phyloP scores from a whole-genome alignment of 53 echinoderm and acorn worm species.

The Arbacia lixula region DNA sequence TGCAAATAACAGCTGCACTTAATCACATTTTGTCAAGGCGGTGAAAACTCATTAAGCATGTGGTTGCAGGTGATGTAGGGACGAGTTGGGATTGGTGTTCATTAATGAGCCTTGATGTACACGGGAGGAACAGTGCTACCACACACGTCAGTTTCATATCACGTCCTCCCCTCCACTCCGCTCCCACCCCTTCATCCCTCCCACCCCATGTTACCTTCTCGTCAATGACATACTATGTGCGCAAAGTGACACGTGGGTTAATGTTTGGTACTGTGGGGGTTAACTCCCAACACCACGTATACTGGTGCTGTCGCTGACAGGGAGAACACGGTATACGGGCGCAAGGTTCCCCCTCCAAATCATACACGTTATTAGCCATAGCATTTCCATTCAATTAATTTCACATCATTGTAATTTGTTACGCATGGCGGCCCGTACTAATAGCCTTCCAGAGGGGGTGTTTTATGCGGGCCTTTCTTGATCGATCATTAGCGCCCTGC shows the following conservation, averaged over 20 bases:
- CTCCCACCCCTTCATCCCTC: background rate
- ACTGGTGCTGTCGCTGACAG: no score
- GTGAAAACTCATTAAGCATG: conserved; percentile 45
- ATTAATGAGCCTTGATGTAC: conserved; percentile 6
- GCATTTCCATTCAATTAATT: conserved; percentile 62
- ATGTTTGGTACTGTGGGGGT: no score
- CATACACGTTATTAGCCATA: conserved; percentile 49
- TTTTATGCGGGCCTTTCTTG: conserved; percentile 16
- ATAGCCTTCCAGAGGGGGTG: conserved; percentile 31
- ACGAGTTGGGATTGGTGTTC: background rate
- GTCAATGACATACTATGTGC: no score
- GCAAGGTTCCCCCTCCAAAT: conserved; percentile 19
- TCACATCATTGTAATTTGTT: conserved; percentile 63
- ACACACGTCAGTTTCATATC: background rate
- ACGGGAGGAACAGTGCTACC: background rate
- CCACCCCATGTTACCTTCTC: no score
- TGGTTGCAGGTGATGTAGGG: background rate
- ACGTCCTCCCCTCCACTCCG: background rate
- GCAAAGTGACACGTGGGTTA: no score
- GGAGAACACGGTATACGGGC: conserved; percentile 4
- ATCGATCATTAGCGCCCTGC: conserved; percentile 51
- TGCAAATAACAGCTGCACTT: conserved; percentile 58
- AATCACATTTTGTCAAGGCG: conserved; percentile 61
- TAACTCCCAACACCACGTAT: no score
- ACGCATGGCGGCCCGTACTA: conserved; percentile 55